Percentiles rank a stretch among this genome's conserved stretches.
Evolutionary conservation across 2,888 invertebrate genomes (phyloP).

Genomic region (Erannis defoliaria): DNA sequence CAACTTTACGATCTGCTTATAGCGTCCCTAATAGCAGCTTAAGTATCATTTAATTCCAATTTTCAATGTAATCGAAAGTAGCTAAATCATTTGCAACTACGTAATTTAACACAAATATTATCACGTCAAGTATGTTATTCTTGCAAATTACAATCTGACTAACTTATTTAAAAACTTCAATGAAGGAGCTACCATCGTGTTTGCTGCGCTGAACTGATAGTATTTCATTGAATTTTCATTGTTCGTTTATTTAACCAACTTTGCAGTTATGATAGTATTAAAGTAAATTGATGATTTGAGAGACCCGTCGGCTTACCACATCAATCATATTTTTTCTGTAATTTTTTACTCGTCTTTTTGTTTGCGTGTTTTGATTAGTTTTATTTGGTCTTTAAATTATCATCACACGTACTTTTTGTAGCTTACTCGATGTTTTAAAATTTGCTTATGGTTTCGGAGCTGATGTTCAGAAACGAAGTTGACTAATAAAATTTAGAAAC

Average conservation of each 20-base stretch:
- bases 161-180: neutral
- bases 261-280: neutral
- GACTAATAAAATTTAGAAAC: neutral
- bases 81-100: slow-evolving; percentile 6
- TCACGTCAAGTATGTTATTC: slow-evolving; percentile 15
- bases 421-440: slow-evolving; percentile 20
- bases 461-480: neutral
- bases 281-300: slow-evolving; percentile 27
- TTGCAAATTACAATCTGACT: neutral
- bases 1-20: neutral
- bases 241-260: neutral
- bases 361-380: slow-evolving; percentile 42
- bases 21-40: neutral
- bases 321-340: slow-evolving; percentile 42
- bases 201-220: neutral
- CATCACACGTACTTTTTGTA: slow-evolving; percentile 30
- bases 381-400: slow-evolving; percentile 40
- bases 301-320: slow-evolving; percentile 31
- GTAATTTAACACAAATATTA: slow-evolving; percentile 26
- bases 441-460: slow-evolving; percentile 19
- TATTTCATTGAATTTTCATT: too few relatives aligned
- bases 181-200: neutral
- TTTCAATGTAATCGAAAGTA: slow-evolving; percentile 20
- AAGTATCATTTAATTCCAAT: slow-evolving; percentile 14
- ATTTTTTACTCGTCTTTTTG: slow-evolving; percentile 37